Conservation (phyloP, 2,797 vertebrate species). For the Atherinosoma microstoma region DNA sequence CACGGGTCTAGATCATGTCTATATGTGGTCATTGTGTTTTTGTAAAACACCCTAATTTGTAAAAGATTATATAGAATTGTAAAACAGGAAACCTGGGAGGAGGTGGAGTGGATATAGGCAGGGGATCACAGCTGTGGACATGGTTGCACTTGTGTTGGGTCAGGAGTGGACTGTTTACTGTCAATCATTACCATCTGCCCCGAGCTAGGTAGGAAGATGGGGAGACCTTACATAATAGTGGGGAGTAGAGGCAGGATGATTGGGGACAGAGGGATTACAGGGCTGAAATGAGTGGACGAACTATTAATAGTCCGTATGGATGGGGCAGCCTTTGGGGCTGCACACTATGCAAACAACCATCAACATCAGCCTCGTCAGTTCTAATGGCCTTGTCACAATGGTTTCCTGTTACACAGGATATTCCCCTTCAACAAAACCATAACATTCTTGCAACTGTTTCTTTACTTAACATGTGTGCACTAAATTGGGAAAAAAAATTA, state of each 20-base stretch:
- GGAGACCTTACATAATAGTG: conserved; percentile 56
- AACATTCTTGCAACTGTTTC: background rate
- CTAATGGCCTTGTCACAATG: conserved; percentile 13
- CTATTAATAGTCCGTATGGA: conserved; percentile 69
- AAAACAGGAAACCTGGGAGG: conserved; percentile 5
- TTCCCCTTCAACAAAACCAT: conserved; percentile 11
- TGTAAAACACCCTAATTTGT: background rate
- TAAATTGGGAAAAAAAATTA: background rate
- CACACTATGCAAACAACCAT: conserved; percentile 24
- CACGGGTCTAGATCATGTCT: background rate
- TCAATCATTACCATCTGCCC: conserved; percentile 37
- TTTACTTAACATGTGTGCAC: background rate
- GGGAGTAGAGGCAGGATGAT: conserved; percentile 43
- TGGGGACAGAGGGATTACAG: conserved; percentile 25
- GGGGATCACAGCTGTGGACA: conserved; percentile 22
- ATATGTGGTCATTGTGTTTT: conserved; percentile 2
- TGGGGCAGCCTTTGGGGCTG: conserved; percentile 41
- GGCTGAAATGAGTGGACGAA: conserved; percentile 38
- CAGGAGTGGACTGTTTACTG: conserved; percentile 35
- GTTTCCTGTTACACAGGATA: conserved; percentile 24
- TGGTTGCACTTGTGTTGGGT: background rate
- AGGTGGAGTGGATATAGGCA: background rate
- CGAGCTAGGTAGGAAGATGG: conserved; percentile 13
- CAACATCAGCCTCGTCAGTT: conserved; percentile 37
- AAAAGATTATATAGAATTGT: background rate